Evolutionary conservation across 2,888 invertebrate genomes (phyloP).

Genomic region (Drosophila macrothrix): DNA sequence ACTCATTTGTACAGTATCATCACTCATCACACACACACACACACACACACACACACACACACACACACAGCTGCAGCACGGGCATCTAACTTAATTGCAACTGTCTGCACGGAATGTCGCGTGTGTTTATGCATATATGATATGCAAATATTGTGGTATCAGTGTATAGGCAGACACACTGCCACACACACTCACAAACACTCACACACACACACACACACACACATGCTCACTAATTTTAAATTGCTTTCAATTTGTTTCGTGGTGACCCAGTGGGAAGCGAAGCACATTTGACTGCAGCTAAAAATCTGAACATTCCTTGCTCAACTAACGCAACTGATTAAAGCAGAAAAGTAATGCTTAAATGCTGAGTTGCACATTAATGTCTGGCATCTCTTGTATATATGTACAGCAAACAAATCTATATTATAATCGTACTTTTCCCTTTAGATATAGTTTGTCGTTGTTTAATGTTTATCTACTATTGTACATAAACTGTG

Average conservation of each 20-base stretch:
- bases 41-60: constrained; percentile 12
- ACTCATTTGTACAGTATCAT: constrained; percentile 59
- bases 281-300: background rate
- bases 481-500: background rate
- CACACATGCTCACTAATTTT: constrained; percentile 12
- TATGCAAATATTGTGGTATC: constrained; percentile 80
- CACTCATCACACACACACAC: constrained; percentile 18
- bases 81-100: constrained; percentile 72
- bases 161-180: constrained; percentile 39
- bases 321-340: background rate
- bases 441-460: background rate
- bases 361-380: background rate
- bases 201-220: constrained; percentile 5
- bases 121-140: constrained; percentile 78
- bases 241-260: constrained; percentile 63
- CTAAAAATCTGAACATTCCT: background rate
- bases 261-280: constrained; percentile 12
- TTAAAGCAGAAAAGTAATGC: background rate
- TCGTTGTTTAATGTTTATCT: background rate
- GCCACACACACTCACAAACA: constrained; percentile 7
- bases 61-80: constrained; percentile 21
- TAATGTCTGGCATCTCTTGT: background rate
- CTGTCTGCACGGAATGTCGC: constrained; percentile 68
- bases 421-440: background rate
- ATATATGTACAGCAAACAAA: background rate